phyloP scores from a whole-genome alignment of 2,113 vertebrate species.

The Pipa parva region DNA sequence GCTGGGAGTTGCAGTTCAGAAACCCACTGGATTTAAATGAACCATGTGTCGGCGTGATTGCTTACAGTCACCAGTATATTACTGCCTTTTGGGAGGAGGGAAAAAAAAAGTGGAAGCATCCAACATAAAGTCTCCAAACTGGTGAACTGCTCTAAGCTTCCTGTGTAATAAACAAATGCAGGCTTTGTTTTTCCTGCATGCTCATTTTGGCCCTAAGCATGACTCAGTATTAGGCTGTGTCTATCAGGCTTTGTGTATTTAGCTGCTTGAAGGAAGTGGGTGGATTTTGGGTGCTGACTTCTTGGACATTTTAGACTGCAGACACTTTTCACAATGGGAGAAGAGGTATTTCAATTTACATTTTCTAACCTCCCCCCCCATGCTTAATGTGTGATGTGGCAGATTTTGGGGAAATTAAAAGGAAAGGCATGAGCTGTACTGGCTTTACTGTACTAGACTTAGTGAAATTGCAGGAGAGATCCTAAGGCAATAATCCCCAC shows the following conservation, averaged over 20 bases:
- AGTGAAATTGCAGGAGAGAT: too few species aligned
- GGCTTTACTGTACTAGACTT: too few species aligned
- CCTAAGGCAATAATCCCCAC: too few species aligned
- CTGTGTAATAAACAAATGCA: slow-evolving; percentile 70
- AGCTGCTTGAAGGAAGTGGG: slow-evolving; percentile 68
- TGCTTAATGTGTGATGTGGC: slow-evolving; percentile 25
- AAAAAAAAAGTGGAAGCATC: slow-evolving; percentile 52
- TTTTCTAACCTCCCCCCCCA: not conserved
- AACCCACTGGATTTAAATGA: slow-evolving; percentile 1
- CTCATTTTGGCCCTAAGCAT: slow-evolving; percentile 61
- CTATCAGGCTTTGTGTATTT: slow-evolving; percentile 54
- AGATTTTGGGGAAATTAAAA: slow-evolving; percentile 9
- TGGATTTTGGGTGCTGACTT: slow-evolving; percentile 52
- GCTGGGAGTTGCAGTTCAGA: too few species aligned
- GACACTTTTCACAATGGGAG: slow-evolving; percentile 71
- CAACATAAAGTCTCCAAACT: slow-evolving; percentile 53
- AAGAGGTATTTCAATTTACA: slow-evolving; percentile 66
- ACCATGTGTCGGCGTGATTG: slow-evolving; percentile 15
- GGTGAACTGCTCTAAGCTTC: slow-evolving; percentile 63
- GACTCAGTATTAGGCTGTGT: slow-evolving; percentile 75
- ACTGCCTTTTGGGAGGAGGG: slow-evolving; percentile 25
- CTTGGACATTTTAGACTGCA: slow-evolving; percentile 61
- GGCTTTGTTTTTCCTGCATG: slow-evolving; percentile 67
- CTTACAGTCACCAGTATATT: slow-evolving; percentile 1
- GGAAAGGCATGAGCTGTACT: not conserved